Base-by-base conservation (phyloP, 23 tunicate genomes). In the Trididemnum nubilum region DNA sequence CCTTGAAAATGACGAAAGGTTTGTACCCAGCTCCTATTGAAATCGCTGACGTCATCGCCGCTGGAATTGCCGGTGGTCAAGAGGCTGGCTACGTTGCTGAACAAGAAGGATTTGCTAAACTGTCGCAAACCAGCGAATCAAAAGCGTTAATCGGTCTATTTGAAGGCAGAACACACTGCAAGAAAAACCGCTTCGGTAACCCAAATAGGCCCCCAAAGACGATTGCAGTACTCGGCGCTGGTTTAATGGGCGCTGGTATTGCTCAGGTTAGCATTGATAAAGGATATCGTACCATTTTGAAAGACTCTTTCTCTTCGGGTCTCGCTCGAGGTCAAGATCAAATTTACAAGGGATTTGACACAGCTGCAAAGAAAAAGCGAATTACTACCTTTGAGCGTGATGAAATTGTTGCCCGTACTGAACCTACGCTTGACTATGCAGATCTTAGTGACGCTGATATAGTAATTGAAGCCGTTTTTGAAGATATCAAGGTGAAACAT, bases 221-320 rank as follows among this genome's bases (percentile, higher is more conserved):
- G 21, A 26, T 95, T 0, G 89, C 96, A 1, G 91, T 95, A 7
- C 82, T 95, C 0, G 99, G 99, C 0, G 99, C 99, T 31, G 99
- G 99, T 36, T 57, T 95, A 7, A 95, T 95, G 99, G 99, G 99
- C 29, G 99, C 99, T 32, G 99, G 99, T 25, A 86, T 95, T 39
- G 96, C 72, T 0, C 94, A 95, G 40, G 99, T 95, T 22, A 85
- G 92, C 58, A n/a, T 95, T 38, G 86, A 90, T 58, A 95, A 95
- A 65, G 99, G 95, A 0, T 85, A 85, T 76, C 64, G 84, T 21
- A 80, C 81, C 22, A 82, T 79, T n/a, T 34, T 94, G 82, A 94
- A 89, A 51, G 95, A 94, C 50, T 77, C 86, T 27, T 85, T 80
- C 36, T 34, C 65, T n/a, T 21, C 81, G 25, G 98, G 98, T 0